Percentiles rank a stretch among this genome's conserved stretches.
phyloP scores from a whole-genome alignment of 2,113 vertebrate species.

The Myotis davidii region DNA sequence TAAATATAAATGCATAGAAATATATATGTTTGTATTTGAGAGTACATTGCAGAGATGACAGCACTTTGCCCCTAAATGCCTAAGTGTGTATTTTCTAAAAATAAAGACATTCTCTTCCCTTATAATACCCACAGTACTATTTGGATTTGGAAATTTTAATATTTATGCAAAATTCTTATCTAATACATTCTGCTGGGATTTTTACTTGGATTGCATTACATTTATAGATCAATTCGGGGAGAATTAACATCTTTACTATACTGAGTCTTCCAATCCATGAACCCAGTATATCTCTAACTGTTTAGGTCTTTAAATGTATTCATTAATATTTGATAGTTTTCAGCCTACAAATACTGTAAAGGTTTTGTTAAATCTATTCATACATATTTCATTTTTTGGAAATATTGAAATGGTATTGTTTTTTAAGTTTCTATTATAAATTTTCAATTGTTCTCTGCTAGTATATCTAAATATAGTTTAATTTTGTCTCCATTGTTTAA shows the following conservation, averaged over 20 bases:
- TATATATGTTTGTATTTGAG: not conserved
- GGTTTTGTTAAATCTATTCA: not conserved
- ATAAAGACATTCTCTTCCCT: not conserved
- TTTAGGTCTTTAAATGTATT: not conserved
- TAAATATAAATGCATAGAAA: not conserved
- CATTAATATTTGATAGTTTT: not conserved
- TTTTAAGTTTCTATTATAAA: conserved; percentile 29
- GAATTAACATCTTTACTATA: not conserved
- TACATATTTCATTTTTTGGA: conserved; percentile 27
- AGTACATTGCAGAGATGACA: not conserved
- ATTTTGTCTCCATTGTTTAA: no score
- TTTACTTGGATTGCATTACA: not conserved
- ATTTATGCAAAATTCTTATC: not conserved
- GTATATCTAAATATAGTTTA: no score
- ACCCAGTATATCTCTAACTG: not conserved
- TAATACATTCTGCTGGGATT: not conserved
- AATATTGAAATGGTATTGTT: not conserved
- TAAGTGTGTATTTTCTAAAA: not conserved
- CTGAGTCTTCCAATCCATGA: not conserved
- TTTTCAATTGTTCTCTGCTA: not conserved
- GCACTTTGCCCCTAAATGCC: not conserved
- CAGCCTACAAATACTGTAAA: not conserved
- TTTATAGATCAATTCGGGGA: not conserved
- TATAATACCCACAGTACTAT: not conserved
- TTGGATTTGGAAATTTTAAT: not conserved